A percentile compares a stretch with the other conserved stretches of the same genome.
Evolutionary conservation across 2,888 invertebrate genomes (phyloP).

Genomic region (Lysandra coridon): DNA sequence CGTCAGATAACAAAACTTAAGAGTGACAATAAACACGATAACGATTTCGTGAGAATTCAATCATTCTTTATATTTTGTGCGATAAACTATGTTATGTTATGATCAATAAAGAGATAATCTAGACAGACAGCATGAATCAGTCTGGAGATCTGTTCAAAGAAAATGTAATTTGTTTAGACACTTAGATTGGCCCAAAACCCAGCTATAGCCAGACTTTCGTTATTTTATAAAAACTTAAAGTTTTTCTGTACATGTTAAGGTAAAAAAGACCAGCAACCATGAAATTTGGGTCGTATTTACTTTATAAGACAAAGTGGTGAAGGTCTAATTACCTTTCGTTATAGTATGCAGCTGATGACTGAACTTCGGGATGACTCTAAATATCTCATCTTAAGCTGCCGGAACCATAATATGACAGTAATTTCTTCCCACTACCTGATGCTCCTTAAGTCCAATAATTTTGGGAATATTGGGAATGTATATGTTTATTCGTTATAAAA

Average conservation of each 20-base stretch:
- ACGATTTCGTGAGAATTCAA: neutral
- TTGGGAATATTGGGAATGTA: no score
- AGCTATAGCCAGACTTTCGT: neutral
- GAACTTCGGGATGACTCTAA: no score
- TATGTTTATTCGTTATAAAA: no score
- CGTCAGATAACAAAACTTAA: neutral
- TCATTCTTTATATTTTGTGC: neutral
- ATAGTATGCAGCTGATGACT: no score
- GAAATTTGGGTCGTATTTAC: no score
- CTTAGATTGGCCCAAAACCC: neutral
- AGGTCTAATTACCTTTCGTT: no score
- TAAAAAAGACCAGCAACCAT: no score
- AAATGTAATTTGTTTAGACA: neutral
- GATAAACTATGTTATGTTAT: neutral
- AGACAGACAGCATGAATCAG: neutral
- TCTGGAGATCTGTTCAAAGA: neutral
- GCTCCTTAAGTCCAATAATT: no score
- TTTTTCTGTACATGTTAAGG: neutral
- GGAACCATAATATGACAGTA: no score
- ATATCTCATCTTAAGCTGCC: no score
- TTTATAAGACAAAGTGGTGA: no score
- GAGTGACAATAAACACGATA: neutral
- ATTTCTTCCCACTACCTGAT: no score
- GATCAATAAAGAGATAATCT: neutral
- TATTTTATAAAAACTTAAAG: neutral